These are phyloP conservation scores for Orthosia gothica DNA, from an alignment of 2,888 invertebrate genomes.

Conservation along the genomic window DNA sequence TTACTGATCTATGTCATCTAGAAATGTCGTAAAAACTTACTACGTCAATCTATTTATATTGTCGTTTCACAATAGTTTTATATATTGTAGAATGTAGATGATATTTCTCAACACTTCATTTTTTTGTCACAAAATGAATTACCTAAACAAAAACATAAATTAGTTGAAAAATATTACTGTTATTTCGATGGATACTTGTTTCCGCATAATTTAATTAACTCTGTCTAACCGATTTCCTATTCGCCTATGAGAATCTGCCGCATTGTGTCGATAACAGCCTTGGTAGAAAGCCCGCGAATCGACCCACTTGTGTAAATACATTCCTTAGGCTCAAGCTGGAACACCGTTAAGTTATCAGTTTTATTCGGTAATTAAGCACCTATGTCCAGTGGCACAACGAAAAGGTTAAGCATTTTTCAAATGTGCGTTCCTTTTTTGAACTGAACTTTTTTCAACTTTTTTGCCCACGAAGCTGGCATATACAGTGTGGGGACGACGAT, in stretches of 20 bases:
- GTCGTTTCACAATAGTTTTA: constrained; percentile 5
- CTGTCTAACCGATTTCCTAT: constrained; percentile 37
- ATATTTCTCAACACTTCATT: neutral
- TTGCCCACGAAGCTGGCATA: too few species aligned
- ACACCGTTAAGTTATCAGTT: constrained; percentile 49
- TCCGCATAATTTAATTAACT: constrained; percentile 32
- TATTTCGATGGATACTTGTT: constrained; percentile 4
- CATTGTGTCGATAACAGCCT: constrained; percentile 18
- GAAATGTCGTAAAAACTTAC: constrained; percentile 36
- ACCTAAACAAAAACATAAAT: neutral
- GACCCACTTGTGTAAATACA: constrained; percentile 58
- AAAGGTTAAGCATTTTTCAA: neutral
- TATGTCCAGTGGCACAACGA: neutral
- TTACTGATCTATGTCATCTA: constrained; percentile 37
- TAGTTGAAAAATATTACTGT: constrained; percentile 1
- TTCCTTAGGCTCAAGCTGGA: constrained; percentile 45
- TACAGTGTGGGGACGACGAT: too few species aligned
- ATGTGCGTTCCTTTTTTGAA: too few species aligned
- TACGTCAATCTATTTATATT: constrained; percentile 28
- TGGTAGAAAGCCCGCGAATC: constrained; percentile 48
- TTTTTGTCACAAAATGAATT: neutral
- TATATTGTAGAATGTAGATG: neutral
- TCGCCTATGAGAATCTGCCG: constrained; percentile 20
- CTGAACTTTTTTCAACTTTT: too few species aligned
- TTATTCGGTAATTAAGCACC: constrained; percentile 49